A percentile compares a stretch with the other conserved stretches of the same genome.
Evolutionary conservation across 2,113 vertebrate species (phyloP).

Genomic region (Peucedramus taeniatus): DNA sequence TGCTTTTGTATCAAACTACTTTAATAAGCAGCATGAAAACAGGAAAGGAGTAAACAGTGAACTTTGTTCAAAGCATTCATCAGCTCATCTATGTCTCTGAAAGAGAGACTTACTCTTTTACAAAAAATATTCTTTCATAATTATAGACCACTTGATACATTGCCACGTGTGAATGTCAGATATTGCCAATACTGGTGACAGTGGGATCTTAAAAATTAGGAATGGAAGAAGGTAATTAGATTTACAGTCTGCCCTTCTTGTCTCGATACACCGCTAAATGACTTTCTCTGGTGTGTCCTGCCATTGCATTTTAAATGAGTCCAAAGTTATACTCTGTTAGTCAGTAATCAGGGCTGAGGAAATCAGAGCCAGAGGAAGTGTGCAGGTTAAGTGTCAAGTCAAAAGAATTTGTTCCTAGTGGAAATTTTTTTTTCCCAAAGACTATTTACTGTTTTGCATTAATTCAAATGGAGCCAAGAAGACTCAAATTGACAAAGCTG

Average conservation of each 20-base stretch:
- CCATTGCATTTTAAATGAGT: conserved; percentile 18
- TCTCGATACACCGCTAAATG: neutral
- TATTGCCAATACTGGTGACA: conserved; percentile 15
- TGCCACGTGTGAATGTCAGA: conserved; percentile 13
- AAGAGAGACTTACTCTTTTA: neutral
- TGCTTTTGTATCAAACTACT: neutral
- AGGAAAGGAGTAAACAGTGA: neutral
- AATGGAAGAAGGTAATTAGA: neutral
- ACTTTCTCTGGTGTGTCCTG: conserved; percentile 11
- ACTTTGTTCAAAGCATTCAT: conserved; percentile 7
- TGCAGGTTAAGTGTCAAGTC: neutral
- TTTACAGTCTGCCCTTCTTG: conserved; percentile 6
- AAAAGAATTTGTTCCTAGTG: neutral
- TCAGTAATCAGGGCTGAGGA: neutral
- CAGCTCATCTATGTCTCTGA: neutral
- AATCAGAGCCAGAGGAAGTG: neutral
- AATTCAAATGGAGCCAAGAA: conserved; percentile 33
- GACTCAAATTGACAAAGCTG: neutral
- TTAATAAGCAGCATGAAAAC: conserved; percentile 28
- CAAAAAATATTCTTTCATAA: conserved; percentile 2
- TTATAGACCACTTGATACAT: conserved; percentile 25
- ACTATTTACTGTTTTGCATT: conserved; percentile 4
- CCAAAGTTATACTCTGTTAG: neutral
- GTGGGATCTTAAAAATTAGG: conserved; percentile 5
- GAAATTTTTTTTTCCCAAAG: neutral